Base-by-base conservation (phyloP, 2,888 invertebrate genomes). In the Sepioteuthis lessoniana region DNA sequence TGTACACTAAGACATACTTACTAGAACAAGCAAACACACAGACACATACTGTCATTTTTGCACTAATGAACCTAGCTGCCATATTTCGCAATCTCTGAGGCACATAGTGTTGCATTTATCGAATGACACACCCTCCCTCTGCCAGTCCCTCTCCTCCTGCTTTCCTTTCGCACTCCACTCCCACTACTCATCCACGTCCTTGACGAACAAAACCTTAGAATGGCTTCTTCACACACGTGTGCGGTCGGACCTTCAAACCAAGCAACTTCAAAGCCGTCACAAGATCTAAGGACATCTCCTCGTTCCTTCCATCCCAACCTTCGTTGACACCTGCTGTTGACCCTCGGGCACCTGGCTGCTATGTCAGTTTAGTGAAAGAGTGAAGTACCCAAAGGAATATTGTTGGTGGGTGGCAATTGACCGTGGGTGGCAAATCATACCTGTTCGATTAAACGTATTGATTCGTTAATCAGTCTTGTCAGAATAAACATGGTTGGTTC, bases 151-250 rank as follows among this genome's bases (percentile, higher is more conserved):
- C 42, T 42, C 42, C 7, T 7, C 7, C 42, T 42, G 4, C 7
- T 42, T 42, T 7, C 7, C 42, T 42, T 7, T 42, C 42, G 3
- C 42, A 5, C 42, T 42, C 42, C 7, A 13, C 76, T 0, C 28
- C 31, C 76, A 2, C 10, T n/a, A 76, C 76, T 16, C n/a, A n/a
- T 16, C 76, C 35, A 10, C 35, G n/a, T 8, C 76, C n/a, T n/a
- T 19, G 16, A 76, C 13, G 31, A n/a, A 13, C 76, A n/a, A 35
- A 76, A 76, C 35, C n/a, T 42, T 42, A 4, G 76, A 76, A 35
- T 76, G 76, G 76, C 76, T 76, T 76, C 76, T 76, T 76, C 76
- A 76, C 76, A 76, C 76, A 76, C 76, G 76, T 76, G 76, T 76
- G 76, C 76, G 76, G 76, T 35, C 76, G 76, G n/a, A 76, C 76